Evolutionary conservation across 2,888 invertebrate species (phyloP), one percentile per base, ranked within the genome.

Genomic region (Lasioglossum oenotherae): DNA sequence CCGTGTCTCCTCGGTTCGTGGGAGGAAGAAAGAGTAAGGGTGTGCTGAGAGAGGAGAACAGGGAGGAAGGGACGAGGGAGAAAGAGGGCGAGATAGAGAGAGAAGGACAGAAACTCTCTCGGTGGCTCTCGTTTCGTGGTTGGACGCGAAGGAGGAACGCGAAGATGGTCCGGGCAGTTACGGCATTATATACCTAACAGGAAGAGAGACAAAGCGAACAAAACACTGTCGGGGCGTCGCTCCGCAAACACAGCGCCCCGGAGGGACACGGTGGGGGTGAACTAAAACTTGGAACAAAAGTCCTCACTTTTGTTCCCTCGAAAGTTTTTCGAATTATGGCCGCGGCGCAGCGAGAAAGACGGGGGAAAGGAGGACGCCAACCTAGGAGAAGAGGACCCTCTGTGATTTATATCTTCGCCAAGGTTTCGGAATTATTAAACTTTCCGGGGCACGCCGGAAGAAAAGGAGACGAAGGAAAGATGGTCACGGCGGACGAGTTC

Each of bases 251-350:
- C 92, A 82, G 85, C 87, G 78, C 80, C 79, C 78, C 14, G 44
- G 81, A 41, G 38, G 23, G 31, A 27, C 49, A 35, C 73, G 35
- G 35, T 71, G 78, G 73, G 69, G 77, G 86, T 77, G 92, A 92
- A 92, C 93, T 94, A 93, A 92, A 94, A 94, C 94, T 94, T 94
- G 93, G 94, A 94, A 94, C 93, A 94, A 94, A 94, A 94, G 94
- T 94, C 92, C 92, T 92, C 91, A 94, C 94, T 94, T 94, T 94
- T 94, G 94, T 94, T 94, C 93, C 87, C 86, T 88, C 91, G 88
- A 94, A 94, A 94, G 94, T 94, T 94, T 94, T 94, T 94, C 94
- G 92, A 94, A 94, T 94, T 94, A 94, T 94, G 93, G 92, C 92
- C 93, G 90, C 87, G 85, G 86, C 78, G 86, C 86, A 79, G 88